phyloP scores from a whole-genome alignment of 2,888 invertebrate species.

The Philaethria dido region DNA sequence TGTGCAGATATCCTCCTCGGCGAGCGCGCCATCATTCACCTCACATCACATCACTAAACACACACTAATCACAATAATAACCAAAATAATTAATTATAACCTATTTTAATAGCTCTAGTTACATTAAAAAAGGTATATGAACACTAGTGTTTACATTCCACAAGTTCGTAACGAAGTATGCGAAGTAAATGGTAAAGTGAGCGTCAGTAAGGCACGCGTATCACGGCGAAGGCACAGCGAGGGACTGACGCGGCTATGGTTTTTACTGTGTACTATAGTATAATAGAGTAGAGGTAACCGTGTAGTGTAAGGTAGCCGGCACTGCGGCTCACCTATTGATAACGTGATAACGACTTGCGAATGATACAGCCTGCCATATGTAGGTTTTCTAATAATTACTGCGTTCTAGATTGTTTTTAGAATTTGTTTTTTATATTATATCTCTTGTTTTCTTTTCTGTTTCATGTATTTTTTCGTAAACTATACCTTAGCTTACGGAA shows the following conservation, averaged over 20 bases:
- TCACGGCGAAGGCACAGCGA: slow-evolving; percentile 63
- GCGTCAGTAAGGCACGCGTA: slow-evolving; percentile 51
- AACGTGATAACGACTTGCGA: slow-evolving; percentile 49
- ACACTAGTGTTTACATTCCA: slow-evolving; percentile 27
- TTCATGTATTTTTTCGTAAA: too few relatives aligned
- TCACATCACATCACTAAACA: slow-evolving; percentile 20
- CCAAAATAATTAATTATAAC: neutral
- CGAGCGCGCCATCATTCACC: slow-evolving; percentile 70
- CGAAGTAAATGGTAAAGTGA: slow-evolving; percentile 24
- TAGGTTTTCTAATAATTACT: too few relatives aligned
- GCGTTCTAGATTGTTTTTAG: too few relatives aligned
- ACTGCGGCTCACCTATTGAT: slow-evolving; percentile 55
- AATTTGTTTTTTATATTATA: too few relatives aligned
- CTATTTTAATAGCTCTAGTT: neutral
- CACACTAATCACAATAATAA: neutral
- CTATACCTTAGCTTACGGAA: too few relatives aligned
- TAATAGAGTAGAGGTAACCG: neutral
- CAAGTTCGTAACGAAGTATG: slow-evolving; percentile 17
- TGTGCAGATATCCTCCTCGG: slow-evolving; percentile 69
- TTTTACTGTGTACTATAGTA: too few relatives aligned
- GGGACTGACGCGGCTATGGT: slow-evolving; percentile 53
- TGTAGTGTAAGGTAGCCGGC: slow-evolving; percentile 39
- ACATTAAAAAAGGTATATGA: slow-evolving; percentile 1
- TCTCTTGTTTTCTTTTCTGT: too few relatives aligned
- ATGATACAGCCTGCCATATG: too few relatives aligned